Evolutionary conservation across 2,888 invertebrate genomes (phyloP).

Genomic region (Drosophila mayaguana): DNA sequence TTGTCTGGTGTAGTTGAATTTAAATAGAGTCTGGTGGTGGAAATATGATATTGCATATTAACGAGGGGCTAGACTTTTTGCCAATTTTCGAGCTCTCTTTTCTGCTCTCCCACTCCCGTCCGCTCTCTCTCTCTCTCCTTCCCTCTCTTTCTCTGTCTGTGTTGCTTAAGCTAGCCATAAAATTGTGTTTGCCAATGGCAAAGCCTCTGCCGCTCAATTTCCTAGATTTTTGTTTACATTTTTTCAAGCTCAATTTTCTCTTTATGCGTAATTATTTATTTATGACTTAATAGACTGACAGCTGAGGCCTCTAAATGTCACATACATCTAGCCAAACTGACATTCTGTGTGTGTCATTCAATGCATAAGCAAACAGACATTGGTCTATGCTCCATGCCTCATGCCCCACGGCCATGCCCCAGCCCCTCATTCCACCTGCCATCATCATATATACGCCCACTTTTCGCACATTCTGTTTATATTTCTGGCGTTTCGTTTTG

Average conservation of each 20-base stretch:
- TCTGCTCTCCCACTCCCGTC: not conserved
- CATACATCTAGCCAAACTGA: slow-evolving; percentile 13
- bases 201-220: slow-evolving; percentile 30
- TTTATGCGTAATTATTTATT: slow-evolving; percentile 54
- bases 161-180: slow-evolving; percentile 3
- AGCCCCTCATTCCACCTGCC: not conserved
- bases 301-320: slow-evolving; percentile 30
- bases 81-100: not conserved
- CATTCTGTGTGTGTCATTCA: slow-evolving; percentile 26
- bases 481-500: slow-evolving; percentile 29
- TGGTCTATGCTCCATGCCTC: not conserved
- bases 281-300: slow-evolving; percentile 53
- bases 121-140: not conserved
- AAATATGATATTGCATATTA: slow-evolving; percentile 31
- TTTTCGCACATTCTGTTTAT: slow-evolving; percentile 21
- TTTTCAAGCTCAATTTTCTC: slow-evolving; percentile 13
- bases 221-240: slow-evolving; percentile 14
- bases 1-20: slow-evolving; percentile 3
- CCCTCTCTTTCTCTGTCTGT: not conserved
- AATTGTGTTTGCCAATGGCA: slow-evolving; percentile 30
- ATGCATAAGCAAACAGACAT: slow-evolving; percentile 44
- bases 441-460: not conserved
- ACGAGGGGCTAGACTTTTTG: slow-evolving; percentile 12
- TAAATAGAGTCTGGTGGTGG: slow-evolving; percentile 3
- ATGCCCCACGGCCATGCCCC: too few relatives aligned